Base-by-base conservation (phyloP, 1,140 invertebrate genomes). In the Heterodera carotae region DNA sequence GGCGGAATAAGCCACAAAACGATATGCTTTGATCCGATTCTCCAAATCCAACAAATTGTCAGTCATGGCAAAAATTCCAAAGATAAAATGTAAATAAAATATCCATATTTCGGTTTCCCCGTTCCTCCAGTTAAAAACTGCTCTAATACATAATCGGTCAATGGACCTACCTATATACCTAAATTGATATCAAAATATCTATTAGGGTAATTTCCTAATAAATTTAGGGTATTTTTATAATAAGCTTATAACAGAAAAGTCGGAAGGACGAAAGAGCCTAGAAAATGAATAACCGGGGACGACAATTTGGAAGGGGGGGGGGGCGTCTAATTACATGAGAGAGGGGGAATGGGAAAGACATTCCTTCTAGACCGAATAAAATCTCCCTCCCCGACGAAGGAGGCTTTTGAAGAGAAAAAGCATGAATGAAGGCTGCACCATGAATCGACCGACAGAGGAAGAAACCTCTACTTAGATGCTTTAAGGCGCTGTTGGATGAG, bases 1-100 rank as follows among this genome's bases (percentile, higher is more conserved):
- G 68, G 82, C 82, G 18, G 83, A 83, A 70, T 83, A 83, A 33
- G 82, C 83, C 59, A 83, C 82, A 31, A 83, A 83, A 36, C 81
- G 78, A 56, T 83, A 83, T 2, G 83, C 82, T 76, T 83, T 84
- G 56, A 84, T 81, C 29, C 82, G 77, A 31, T 74, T 84, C 56
- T 82, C 81, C 62, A 82, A 29, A 31, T 84, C 77, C 22, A 81
- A 29, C 29, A 66, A 31, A 34, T 29, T 15, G 25, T n/a, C 29
- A 31, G 10, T 29, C 62, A 66, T 66, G 7, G 8, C 39, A 43
- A 8, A 43, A 43, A 43, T 43, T 12, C 12, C 39, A 43, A 6
- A 43, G 12, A 43, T 8, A 43, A 43, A 43, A 12, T 43, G 39
- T 12, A 2, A 43, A 43, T 12, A 12, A 43, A 43, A 43, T 43